phyloP scores from a whole-genome alignment of 92 coral and sea anemone genomes.

The Zoanthus sociatus region DNA sequence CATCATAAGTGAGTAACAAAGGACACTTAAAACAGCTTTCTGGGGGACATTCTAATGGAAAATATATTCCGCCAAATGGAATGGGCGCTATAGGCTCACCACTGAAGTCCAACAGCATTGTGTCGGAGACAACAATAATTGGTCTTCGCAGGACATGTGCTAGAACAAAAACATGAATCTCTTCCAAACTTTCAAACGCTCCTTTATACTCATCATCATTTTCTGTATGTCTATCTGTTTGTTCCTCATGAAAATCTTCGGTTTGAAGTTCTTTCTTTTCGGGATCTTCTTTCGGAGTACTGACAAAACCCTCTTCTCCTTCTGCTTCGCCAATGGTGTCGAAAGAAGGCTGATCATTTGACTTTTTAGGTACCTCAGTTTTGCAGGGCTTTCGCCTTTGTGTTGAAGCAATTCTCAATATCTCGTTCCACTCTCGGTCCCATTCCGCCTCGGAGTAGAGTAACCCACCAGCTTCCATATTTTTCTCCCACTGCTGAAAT shows the following conservation, averaged over 20 bases:
- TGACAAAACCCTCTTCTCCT: constrained; percentile 22
- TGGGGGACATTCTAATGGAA: constrained; percentile 91
- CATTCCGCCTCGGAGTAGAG: constrained; percentile 86
- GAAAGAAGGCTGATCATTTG: constrained; percentile 37
- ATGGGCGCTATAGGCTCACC: constrained; percentile 96
- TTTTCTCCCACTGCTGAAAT: constrained; percentile 82
- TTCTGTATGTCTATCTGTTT: constrained; percentile 18
- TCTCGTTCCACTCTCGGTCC: constrained; percentile 90
- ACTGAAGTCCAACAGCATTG: constrained; percentile 81
- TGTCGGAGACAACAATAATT: constrained; percentile 88
- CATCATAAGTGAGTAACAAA: constrained; percentile 84
- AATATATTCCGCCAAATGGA: constrained; percentile 96
- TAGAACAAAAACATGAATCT: constrained; percentile 92
- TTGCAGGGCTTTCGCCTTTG: constrained; percentile 55
- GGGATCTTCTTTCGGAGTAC: neutral
- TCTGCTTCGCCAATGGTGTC: constrained; percentile 64
- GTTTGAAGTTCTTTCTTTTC: constrained; percentile 11
- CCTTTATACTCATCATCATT: constrained; percentile 57
- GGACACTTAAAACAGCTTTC: constrained; percentile 78
- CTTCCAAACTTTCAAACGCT: constrained; percentile 95
- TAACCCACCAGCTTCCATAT: constrained; percentile 89
- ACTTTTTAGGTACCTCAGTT: constrained; percentile 19
- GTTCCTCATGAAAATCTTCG: neutral
- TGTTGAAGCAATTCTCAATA: constrained; percentile 84
- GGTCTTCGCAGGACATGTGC: constrained; percentile 96